A percentile compares a stretch with the other conserved stretches of the same genome.
Conservation (phyloP, 2,797 vertebrate genomes). For the Characodon lateralis region DNA sequence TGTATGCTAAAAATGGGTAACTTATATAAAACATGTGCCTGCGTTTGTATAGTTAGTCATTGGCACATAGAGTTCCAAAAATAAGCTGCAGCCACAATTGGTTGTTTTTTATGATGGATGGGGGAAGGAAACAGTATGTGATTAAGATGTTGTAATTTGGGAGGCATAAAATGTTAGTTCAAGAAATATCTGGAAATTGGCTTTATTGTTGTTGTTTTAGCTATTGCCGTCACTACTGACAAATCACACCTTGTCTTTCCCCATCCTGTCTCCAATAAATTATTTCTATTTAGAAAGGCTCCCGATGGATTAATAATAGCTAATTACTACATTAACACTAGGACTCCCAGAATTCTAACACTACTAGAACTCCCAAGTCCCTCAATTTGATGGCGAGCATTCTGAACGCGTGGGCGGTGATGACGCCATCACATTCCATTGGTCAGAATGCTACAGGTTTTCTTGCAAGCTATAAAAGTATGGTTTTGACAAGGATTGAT, state of each 20-base stretch:
- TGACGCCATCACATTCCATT: too few species aligned
- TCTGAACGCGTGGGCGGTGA: too few species aligned
- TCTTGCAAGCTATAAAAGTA: too few species aligned
- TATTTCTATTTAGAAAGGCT: neutral
- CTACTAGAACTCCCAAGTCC: too few species aligned
- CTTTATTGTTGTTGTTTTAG: neutral
- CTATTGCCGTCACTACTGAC: neutral
- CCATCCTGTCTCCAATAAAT: neutral
- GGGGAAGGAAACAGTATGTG: constrained; percentile 42
- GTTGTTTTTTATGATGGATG: constrained; percentile 20
- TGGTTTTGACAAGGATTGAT: too few species aligned
- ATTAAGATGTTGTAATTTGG: constrained; percentile 68
- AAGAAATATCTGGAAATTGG: neutral
- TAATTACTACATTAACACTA: too few species aligned
- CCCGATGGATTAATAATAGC: neutral
- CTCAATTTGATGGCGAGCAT: too few species aligned
- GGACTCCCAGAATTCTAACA: too few species aligned
- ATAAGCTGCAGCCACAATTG: constrained; percentile 38
- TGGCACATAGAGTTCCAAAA: constrained; percentile 29
- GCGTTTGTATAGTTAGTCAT: neutral
- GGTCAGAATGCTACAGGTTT: too few species aligned
- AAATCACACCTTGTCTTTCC: neutral
- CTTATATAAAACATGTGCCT: constrained; percentile 30
- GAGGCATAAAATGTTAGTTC: constrained; percentile 14
- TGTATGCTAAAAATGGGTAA: constrained; percentile 40